Percentiles rank a stretch among this genome's conserved stretches.
Evolutionary conservation across 1,140 invertebrate genomes (phyloP).

Genomic region (Reticulitermes speratus): DNA sequence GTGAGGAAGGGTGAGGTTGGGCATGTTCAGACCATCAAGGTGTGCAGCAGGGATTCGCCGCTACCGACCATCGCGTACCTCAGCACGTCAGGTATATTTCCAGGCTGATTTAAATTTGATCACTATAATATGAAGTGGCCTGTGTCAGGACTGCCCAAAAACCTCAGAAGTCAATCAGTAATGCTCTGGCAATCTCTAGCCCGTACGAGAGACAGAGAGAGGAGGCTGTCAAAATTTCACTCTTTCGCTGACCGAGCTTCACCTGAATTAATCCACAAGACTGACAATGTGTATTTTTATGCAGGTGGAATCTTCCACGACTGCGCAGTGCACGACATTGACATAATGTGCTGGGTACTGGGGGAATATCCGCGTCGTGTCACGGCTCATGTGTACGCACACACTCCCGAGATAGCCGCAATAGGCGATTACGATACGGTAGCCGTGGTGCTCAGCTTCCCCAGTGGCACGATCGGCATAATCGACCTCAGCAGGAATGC

Average conservation of each 20-base stretch:
- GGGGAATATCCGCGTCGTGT: conserved; percentile 60
- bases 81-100: conserved; percentile 54
- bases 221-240: neutral
- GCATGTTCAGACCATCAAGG: conserved; percentile 61
- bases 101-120: too few species aligned
- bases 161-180: neutral
- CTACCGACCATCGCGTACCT: conserved; percentile 62
- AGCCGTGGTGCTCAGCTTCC: conserved; percentile 59
- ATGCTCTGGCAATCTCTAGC: neutral
- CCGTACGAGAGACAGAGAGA: neutral
- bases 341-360: conserved; percentile 60
- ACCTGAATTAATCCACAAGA: neutral
- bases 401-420: conserved; percentile 58
- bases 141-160: too few species aligned
- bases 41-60: conserved; percentile 61
- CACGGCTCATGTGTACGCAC: conserved; percentile 52
- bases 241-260: neutral
- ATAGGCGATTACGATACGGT: conserved; percentile 68
- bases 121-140: too few species aligned
- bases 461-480: conserved; percentile 60
- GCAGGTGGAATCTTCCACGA: conserved; percentile 72
- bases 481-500: conserved; percentile 65
- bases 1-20: conserved; percentile 60
- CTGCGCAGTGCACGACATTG: conserved; percentile 71
- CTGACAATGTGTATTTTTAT: conserved; percentile 24